Conservation (phyloP, 2,113 vertebrate species). For the Penelope pileata region DNA sequence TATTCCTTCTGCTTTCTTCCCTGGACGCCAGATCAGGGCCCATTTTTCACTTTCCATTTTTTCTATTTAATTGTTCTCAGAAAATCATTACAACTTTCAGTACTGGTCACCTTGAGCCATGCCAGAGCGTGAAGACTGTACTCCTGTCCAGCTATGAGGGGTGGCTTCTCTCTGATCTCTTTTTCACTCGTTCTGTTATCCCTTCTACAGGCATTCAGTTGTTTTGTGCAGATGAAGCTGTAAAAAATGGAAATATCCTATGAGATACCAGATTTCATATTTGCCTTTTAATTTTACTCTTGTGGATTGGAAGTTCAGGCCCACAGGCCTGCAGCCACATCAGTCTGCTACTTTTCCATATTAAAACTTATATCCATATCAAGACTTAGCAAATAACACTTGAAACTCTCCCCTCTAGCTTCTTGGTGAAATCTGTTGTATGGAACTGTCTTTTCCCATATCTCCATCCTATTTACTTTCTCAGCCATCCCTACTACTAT, state of each 20-base stretch:
- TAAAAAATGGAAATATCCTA: neutral
- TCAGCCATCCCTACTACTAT: neutral
- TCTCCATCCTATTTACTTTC: neutral
- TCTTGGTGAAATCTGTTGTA: neutral
- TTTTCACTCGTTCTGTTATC: neutral
- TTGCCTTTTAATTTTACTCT: neutral
- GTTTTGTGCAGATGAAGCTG: neutral
- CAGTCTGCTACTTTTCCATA: neutral
- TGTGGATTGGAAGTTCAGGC: neutral
- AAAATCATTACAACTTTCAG: neutral
- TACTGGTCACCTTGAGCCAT: neutral
- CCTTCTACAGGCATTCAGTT: neutral
- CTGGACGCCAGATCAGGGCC: neutral
- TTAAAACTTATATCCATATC: neutral
- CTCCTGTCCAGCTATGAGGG: neutral
- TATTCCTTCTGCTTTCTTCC: neutral
- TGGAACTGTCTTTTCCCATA: neutral
- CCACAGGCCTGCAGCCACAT: rapidly evolving
- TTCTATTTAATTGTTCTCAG: neutral
- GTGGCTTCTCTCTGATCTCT: neutral
- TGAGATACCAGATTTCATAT: neutral
- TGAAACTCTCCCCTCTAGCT: neutral
- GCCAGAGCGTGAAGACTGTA: neutral
- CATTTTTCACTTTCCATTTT: neutral
- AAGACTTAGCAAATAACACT: neutral